Percentiles rank a stretch among this genome's conserved stretches.
Conservation (phyloP, 2,888 invertebrate species). For the Sabatieria punctata region DNA sequence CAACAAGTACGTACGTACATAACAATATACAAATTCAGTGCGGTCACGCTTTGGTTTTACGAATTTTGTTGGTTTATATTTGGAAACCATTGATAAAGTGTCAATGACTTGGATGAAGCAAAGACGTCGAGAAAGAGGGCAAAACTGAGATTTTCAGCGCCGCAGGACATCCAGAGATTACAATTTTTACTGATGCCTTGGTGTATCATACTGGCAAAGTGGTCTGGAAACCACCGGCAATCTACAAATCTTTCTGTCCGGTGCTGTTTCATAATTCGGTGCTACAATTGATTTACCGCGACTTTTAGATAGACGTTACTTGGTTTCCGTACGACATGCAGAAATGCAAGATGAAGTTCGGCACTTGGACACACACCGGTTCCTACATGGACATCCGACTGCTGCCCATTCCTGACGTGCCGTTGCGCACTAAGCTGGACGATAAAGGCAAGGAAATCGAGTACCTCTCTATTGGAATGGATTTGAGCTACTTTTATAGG, state of each 20-base stretch:
- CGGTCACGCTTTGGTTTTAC: too few species aligned
- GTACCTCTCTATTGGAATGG: slow-evolving; percentile 28
- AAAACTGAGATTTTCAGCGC: too few species aligned
- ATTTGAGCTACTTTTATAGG: slow-evolving; percentile 27
- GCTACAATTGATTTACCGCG: too few species aligned
- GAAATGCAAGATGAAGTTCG: slow-evolving; percentile 29
- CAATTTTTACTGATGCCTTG: slow-evolving; percentile 23
- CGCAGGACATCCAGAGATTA: slow-evolving; percentile 31
- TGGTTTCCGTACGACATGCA: slow-evolving; percentile 31
- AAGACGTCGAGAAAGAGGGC: too few species aligned
- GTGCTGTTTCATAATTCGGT: too few species aligned
- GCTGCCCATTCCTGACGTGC: neutral
- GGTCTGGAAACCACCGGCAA: slow-evolving; percentile 30
- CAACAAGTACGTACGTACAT: slow-evolving; percentile 60
- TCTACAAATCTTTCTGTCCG: slow-evolving; percentile 30
- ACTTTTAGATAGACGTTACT: slow-evolving; percentile 28
- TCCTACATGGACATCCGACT: slow-evolving; percentile 20
- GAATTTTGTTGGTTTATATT: too few species aligned
- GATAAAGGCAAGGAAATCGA: slow-evolving; percentile 19
- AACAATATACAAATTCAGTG: too few species aligned
- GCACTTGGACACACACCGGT: slow-evolving; percentile 30
- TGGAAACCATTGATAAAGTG: too few species aligned
- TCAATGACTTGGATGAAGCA: too few species aligned
- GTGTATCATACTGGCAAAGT: slow-evolving; percentile 27
- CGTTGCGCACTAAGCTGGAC: neutral